Conservation (phyloP, 2,113 vertebrate species). For the Heterocephalus glaber region DNA sequence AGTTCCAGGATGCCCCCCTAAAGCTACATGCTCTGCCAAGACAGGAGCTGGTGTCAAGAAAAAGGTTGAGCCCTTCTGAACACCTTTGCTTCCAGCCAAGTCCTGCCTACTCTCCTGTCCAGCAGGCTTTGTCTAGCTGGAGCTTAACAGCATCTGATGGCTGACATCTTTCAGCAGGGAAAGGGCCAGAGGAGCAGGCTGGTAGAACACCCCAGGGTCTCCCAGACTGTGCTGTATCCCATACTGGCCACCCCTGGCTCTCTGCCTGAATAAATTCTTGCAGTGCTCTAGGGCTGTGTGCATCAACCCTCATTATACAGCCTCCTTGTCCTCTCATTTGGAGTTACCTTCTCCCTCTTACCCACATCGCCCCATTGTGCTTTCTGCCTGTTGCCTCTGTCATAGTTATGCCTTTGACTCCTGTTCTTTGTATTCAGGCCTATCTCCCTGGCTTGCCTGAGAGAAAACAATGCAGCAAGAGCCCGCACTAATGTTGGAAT, state of each 20-base stretch:
- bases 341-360: constrained; percentile 3
- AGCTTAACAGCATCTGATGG: constrained; percentile 56
- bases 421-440: not conserved
- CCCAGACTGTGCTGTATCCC: not conserved
- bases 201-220: not conserved
- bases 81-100: constrained; percentile 56
- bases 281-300: not conserved
- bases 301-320: not conserved
- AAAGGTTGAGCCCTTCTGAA: not conserved
- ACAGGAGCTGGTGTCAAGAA: not conserved
- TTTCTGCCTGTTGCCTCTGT: not conserved
- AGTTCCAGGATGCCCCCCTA: not conserved
- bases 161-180: constrained; percentile 57
- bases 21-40: not conserved
- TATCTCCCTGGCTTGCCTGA: not conserved
- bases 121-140: not conserved
- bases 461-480: not conserved
- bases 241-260: not conserved
- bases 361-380: not conserved
- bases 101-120: not conserved
- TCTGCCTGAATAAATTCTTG: constrained; percentile 53
- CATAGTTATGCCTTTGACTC: not conserved
- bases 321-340: constrained; percentile 32
- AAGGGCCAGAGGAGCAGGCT: constrained; percentile 4
- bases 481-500: not conserved